Conservation (phyloP, 2,113 vertebrate genomes). For the Scalopus aquaticus region DNA sequence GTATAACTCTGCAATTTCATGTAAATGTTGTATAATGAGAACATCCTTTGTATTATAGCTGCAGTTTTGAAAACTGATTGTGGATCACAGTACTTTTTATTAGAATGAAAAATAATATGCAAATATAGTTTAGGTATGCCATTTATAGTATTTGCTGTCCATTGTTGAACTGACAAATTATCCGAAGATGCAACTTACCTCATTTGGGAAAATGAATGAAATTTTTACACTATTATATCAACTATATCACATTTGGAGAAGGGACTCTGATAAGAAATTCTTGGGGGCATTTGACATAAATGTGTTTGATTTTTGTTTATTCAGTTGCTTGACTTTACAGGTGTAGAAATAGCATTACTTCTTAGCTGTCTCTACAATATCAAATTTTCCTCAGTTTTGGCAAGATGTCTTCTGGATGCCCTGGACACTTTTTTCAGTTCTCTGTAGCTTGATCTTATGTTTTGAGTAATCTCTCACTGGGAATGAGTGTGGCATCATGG, state of each 20-base stretch:
- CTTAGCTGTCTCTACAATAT: not conserved
- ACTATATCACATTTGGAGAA: not conserved
- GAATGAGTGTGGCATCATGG: not conserved
- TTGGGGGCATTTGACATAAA: not conserved
- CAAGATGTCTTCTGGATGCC: not conserved
- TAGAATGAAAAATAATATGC: not conserved
- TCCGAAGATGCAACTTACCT: not conserved
- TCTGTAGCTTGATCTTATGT: not conserved
- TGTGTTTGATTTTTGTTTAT: not conserved
- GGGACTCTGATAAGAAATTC: not conserved
- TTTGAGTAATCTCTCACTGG: not conserved
- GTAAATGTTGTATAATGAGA: not conserved
- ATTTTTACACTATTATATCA: not conserved
- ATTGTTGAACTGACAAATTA: not conserved
- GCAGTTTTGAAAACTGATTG: not conserved
- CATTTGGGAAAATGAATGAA: not conserved
- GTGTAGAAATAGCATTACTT: not conserved
- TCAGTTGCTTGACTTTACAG: not conserved
- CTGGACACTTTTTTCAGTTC: not conserved
- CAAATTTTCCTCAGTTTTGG: not conserved
- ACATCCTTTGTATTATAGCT: not conserved
- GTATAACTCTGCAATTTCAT: not conserved
- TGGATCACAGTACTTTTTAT: not conserved
- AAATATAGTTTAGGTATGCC: not conserved
- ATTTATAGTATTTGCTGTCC: not conserved